Evolutionary conservation across 2,888 invertebrate genomes (phyloP).

Genomic region (Drepana falcataria): DNA sequence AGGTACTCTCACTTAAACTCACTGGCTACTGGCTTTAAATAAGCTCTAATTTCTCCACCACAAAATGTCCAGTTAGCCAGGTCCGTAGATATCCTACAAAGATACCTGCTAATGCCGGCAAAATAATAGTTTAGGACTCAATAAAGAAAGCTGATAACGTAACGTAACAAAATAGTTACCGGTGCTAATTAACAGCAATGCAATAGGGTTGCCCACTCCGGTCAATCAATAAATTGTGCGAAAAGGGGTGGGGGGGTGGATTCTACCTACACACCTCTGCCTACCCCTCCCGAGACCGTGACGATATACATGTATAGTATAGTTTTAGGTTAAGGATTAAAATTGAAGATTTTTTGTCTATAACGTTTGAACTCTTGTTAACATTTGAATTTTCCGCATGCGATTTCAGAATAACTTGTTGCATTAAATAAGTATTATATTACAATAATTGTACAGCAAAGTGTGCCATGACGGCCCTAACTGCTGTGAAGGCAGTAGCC

Average conservation of each 20-base stretch:
- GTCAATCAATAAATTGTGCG: neutral
- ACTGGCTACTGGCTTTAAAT: neutral
- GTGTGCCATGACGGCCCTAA: neutral
- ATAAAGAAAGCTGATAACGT: conserved; percentile 6
- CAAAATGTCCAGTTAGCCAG: neutral
- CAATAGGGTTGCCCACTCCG: neutral
- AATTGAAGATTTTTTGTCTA: too few relatives aligned
- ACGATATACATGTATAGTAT: too few relatives aligned
- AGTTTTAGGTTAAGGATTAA: too few relatives aligned
- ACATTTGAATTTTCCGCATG: too few relatives aligned
- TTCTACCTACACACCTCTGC: too few relatives aligned
- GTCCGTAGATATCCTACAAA: neutral
- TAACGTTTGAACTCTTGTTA: too few relatives aligned
- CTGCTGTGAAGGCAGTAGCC: neutral
- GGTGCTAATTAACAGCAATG: conserved; percentile 4
- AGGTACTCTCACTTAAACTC: too few relatives aligned
- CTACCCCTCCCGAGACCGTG: too few relatives aligned
- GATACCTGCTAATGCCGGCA: conserved; percentile 1
- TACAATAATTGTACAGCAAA: too few relatives aligned
- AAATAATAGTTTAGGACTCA: conserved; percentile 5
- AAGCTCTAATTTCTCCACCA: neutral
- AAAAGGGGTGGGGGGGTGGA: neutral
- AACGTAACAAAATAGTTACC: conserved; percentile 7
- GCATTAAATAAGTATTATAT: too few relatives aligned
- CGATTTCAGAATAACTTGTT: too few relatives aligned